These are phyloP conservation scores for Ochlodes sylvanus DNA, from an alignment of 2,888 invertebrate species.

Conservation along the genomic window DNA sequence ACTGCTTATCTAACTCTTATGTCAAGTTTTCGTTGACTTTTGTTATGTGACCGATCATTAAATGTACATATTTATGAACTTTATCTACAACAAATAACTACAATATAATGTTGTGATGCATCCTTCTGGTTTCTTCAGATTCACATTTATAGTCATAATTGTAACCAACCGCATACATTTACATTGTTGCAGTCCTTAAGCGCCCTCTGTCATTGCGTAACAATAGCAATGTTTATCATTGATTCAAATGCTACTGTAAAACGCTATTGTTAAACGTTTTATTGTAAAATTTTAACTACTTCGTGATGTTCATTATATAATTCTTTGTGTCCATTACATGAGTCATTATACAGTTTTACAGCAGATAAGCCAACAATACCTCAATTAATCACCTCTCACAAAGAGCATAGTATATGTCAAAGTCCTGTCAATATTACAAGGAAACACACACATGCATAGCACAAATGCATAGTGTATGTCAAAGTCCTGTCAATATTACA, in stretches of 20 bases:
- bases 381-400: neutral
- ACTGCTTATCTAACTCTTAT: conserved; percentile 18
- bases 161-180: neutral
- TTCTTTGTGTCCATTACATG: conserved; percentile 10
- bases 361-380: neutral
- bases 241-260: conserved; percentile 16
- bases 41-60: neutral
- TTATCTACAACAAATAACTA: conserved; percentile 1
- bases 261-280: conserved; percentile 5
- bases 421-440: too few species aligned
- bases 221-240: neutral
- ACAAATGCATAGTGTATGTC: conserved; percentile 49
- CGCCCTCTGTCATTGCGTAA: neutral
- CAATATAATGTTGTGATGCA: too few species aligned
- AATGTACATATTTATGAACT: conserved; percentile 15
- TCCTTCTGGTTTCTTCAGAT: neutral
- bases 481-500: too few species aligned
- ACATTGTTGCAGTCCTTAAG: conserved; percentile 7
- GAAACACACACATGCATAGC: too few species aligned
- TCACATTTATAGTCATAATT: neutral
- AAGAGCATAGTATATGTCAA: conserved; percentile 52
- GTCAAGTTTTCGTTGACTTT: neutral
- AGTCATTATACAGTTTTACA: neutral
- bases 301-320: conserved; percentile 21
- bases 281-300: conserved; percentile 12